Conservation (phyloP, 2,888 invertebrate genomes). For the Argyresthia goedartella region DNA sequence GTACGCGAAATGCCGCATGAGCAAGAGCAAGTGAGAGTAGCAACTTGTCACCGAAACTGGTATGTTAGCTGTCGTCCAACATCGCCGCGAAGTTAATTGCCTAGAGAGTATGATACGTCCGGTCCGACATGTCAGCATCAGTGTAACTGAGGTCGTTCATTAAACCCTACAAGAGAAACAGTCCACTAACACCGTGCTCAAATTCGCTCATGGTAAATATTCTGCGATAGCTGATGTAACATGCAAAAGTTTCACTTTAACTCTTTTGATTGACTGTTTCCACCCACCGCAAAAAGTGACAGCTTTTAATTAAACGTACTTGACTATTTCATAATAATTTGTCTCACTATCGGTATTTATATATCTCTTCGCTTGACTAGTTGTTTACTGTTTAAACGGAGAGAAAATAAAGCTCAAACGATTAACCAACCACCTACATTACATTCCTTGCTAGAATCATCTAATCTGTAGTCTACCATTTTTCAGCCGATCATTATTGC, state of each 20-base stretch:
- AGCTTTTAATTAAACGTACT: not conserved
- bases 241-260: conserved; percentile 4
- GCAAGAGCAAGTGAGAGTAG: conserved; percentile 59
- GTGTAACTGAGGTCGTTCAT: conserved; percentile 51
- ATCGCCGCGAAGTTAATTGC: conserved; percentile 44
- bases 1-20: conserved; percentile 50
- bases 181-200: conserved; percentile 23
- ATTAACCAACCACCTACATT: too few relatives aligned
- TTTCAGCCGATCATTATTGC: too few relatives aligned
- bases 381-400: not conserved
- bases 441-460: too few relatives aligned
- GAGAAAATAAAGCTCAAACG: too few relatives aligned
- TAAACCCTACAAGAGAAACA: conserved; percentile 24
- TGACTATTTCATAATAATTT: conserved; percentile 4
- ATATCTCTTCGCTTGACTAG: not conserved
- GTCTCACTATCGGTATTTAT: not conserved
- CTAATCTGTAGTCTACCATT: too few relatives aligned
- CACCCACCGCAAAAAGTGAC: conserved; percentile 1
- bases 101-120: conserved; percentile 51
- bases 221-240: conserved; percentile 3
- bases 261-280: conserved; percentile 5
- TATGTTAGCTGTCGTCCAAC: conserved; percentile 39
- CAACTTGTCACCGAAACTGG: conserved; percentile 64
- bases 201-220: conserved; percentile 1
- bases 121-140: conserved; percentile 41